Base-by-base conservation (phyloP, 1,140 invertebrate genomes). In the Cryptotermes secundus region DNA sequence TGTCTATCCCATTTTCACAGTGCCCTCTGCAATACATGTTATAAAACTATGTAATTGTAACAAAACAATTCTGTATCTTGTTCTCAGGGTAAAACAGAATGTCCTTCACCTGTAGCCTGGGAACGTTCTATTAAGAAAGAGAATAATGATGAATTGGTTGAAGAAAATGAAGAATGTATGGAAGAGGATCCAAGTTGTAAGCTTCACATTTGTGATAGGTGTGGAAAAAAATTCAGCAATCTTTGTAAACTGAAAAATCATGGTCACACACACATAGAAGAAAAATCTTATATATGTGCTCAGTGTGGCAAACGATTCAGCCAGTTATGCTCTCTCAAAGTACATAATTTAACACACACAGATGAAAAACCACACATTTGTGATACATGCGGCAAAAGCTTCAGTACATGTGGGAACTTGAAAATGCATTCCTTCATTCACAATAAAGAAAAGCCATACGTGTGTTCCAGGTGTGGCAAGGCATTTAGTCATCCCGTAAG, bases 281-380 rank as follows among this genome's bases (percentile, higher is more conserved):
- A 91, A 45, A 92, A 91, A 85, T 91, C 91, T 0, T 90, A 91
- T 84, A 87, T 89, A 0, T 92, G 91, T 86, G 89, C 91, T 59
- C 84, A 90, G 12, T 92, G 93, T 82, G 93, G 93, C 0, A 95
- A 95, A 87, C 92, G 93, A 0, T 95, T 95, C 87, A 94, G 94
- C 53, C 91, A 94, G 16, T 89, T 94, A 83, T 94, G 94, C 85
- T 94, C 95, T 86, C 88, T 95, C 12, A 95, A 94, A 87, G 94
- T 95, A 16, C 94, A 95, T 86, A 88, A 93, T 31, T 88, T 94
- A 24, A 94, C 93, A 19, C 95, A 96, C 86, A 96, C 95, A 0
- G 92, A 93, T 6, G 92, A 94, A 85, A 87, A 79, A 94, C 94
- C 26, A 2, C n/a, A 72, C n/a, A 31, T 72, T 16, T 72, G 59